Conservation (phyloP, 2,888 invertebrate genomes). For the Parasteatoda lunata region DNA sequence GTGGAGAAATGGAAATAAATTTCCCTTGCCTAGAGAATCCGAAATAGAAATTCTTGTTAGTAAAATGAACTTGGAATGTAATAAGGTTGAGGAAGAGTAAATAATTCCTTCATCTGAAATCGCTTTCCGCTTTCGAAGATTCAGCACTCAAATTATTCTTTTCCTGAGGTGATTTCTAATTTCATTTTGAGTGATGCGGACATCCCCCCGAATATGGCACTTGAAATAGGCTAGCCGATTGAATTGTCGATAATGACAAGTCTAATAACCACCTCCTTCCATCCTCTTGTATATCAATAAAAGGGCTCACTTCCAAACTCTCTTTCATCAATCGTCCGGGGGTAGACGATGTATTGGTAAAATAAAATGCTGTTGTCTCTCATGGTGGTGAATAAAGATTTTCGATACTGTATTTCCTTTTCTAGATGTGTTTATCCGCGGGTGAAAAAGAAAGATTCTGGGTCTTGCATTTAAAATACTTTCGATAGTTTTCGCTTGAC, state of each 20-base stretch:
- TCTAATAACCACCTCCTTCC: slow-evolving; percentile 23
- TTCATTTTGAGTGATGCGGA: slow-evolving; percentile 45
- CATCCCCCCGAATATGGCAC: slow-evolving; percentile 21
- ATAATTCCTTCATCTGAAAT: slow-evolving; percentile 10
- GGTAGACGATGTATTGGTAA: slow-evolving; percentile 63
- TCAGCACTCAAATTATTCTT: slow-evolving; percentile 27
- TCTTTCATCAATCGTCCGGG: slow-evolving; percentile 56
- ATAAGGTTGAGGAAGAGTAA: background rate
- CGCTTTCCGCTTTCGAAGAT: background rate
- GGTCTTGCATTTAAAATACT: slow-evolving; percentile 5
- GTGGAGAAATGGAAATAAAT: background rate
- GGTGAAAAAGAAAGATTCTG: background rate
- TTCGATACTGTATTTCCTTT: slow-evolving; percentile 39
- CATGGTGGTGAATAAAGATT: slow-evolving; percentile 56
- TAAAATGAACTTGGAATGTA: slow-evolving; percentile 5
- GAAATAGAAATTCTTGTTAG: slow-evolving; percentile 3
- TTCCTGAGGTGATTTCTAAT: slow-evolving; percentile 50
- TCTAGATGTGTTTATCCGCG: slow-evolving; percentile 38
- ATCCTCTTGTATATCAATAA: slow-evolving; percentile 53
- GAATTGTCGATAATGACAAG: slow-evolving; percentile 57
- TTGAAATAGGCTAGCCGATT: slow-evolving; percentile 46
- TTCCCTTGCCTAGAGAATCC: background rate
- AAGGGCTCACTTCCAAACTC: slow-evolving; percentile 60
- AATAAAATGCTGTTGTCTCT: slow-evolving; percentile 62
- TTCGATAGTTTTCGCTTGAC: slow-evolving; percentile 1